These are phyloP conservation scores for Nasonia longicornis DNA, from an alignment of 1,140 invertebrate genomes.

Conservation along the genomic window DNA sequence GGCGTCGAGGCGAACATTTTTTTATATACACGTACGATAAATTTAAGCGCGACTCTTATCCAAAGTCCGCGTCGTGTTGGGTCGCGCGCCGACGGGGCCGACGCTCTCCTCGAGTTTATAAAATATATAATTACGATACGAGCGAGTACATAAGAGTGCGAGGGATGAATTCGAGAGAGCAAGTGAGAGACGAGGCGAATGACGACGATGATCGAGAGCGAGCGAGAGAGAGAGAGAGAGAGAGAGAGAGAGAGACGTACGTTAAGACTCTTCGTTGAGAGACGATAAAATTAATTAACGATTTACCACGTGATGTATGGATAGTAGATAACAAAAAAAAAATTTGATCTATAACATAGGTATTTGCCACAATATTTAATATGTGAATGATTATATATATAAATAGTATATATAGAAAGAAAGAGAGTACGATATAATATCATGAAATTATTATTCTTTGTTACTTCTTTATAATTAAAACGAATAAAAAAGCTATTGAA, in stretches of 20 bases:
- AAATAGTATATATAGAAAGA: conserved; percentile 50
- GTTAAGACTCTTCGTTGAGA: conserved; percentile 43
- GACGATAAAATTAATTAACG: conserved; percentile 35
- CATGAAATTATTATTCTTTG: conserved; percentile 70
- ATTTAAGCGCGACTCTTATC: conserved; percentile 22
- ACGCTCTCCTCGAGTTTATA: conserved; percentile 22
- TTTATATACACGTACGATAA: conserved; percentile 13
- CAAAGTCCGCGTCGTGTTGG: neutral
- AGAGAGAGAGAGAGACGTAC: conserved; percentile 32
- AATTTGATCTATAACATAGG: conserved; percentile 52
- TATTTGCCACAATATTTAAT: conserved; percentile 64
- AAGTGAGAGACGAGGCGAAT: neutral
- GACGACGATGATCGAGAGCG: neutral
- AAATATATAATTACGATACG: neutral
- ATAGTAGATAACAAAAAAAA: conserved; percentile 33
- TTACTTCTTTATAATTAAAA: conserved; percentile 70
- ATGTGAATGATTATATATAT: conserved; percentile 60
- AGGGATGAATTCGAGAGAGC: neutral
- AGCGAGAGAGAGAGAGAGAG: neutral
- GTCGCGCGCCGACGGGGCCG: conserved; percentile 24
- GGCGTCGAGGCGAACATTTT: neutral
- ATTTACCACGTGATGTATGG: conserved; percentile 46
- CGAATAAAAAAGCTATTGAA: conserved; percentile 68
- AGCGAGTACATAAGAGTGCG: neutral
- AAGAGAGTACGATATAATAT: conserved; percentile 62